phyloP scores from a whole-genome alignment of 2,888 invertebrate genomes.

The Drosophila mettleri region DNA sequence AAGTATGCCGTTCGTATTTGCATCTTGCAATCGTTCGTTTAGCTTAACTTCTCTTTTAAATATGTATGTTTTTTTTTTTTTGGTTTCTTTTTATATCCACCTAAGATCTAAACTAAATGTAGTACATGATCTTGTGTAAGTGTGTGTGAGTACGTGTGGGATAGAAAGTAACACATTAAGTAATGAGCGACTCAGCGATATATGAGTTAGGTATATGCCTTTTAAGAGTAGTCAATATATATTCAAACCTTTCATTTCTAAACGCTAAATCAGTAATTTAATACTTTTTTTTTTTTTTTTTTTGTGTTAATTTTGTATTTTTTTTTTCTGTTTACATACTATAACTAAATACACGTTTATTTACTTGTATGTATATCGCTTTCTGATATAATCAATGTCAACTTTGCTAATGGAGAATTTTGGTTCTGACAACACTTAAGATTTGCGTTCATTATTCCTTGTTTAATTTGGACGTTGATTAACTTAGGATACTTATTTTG shows the following conservation, averaged over 20 bases:
- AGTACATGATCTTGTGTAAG: constrained; percentile 51
- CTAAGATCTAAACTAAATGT: constrained; percentile 78
- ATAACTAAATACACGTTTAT: constrained; percentile 73
- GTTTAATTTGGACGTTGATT: constrained; percentile 1
- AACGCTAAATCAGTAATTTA: constrained; percentile 69
- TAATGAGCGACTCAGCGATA: constrained; percentile 76
- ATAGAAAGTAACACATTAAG: constrained; percentile 63
- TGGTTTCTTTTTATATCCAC: constrained; percentile 53
- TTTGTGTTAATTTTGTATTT: constrained; percentile 21
- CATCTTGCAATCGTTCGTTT: constrained; percentile 46
- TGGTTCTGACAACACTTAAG: constrained; percentile 19
- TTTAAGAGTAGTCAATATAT: constrained; percentile 58
- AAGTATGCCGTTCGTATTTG: constrained; percentile 74
- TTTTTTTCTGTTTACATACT: constrained; percentile 58
- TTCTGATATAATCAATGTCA: constrained; percentile 54
- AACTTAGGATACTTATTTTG: constrained; percentile 16
- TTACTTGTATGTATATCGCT: constrained; percentile 41
- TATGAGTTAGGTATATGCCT: constrained; percentile 52
- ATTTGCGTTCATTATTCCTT: constrained; percentile 40
- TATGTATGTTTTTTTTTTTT: constrained; percentile 42
- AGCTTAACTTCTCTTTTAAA: constrained; percentile 61
- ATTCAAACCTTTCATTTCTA: constrained; percentile 71
- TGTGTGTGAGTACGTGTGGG: constrained; percentile 31
- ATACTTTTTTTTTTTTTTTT: constrained; percentile 26
- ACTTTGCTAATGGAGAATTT: constrained; percentile 36